These are phyloP conservation scores for Drosophila mimica DNA, from an alignment of 2,888 invertebrate genomes.

Conservation along the genomic window DNA sequence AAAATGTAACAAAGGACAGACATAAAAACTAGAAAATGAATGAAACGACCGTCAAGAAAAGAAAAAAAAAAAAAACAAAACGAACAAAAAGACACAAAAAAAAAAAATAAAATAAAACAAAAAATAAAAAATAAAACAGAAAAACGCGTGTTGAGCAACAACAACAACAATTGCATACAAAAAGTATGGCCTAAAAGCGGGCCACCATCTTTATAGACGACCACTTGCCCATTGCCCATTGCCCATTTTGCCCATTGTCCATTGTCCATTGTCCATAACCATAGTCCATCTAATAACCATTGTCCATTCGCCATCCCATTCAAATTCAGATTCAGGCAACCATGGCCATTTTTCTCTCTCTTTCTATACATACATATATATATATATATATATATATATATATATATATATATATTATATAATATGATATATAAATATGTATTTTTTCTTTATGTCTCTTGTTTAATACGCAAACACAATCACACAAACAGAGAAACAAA, in stretches of 20 bases:
- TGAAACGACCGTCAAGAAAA: constrained; percentile 30
- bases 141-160: constrained; percentile 31
- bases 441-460: constrained; percentile 33
- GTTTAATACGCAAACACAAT: constrained; percentile 38
- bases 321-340: constrained; percentile 47
- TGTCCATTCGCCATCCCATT: constrained; percentile 70
- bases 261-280: constrained; percentile 54
- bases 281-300: constrained; percentile 70
- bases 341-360: constrained; percentile 35
- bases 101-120: not conserved
- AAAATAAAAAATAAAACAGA: not conserved
- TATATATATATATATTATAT: not conserved
- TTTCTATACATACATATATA: constrained; percentile 27
- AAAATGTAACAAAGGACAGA: constrained; percentile 53
- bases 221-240: constrained; percentile 58
- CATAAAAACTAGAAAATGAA: constrained; percentile 36
- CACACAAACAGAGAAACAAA: constrained; percentile 34
- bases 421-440: not conserved
- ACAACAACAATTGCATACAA: constrained; percentile 42
- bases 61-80: not conserved
- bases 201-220: constrained; percentile 50
- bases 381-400: not conserved
- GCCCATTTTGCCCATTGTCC: constrained; percentile 50
- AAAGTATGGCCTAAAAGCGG: constrained; percentile 33
- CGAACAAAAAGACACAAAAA: not conserved